Base-by-base conservation (phyloP, 1,140 invertebrate species). In the Drosophila hydei region DNA sequence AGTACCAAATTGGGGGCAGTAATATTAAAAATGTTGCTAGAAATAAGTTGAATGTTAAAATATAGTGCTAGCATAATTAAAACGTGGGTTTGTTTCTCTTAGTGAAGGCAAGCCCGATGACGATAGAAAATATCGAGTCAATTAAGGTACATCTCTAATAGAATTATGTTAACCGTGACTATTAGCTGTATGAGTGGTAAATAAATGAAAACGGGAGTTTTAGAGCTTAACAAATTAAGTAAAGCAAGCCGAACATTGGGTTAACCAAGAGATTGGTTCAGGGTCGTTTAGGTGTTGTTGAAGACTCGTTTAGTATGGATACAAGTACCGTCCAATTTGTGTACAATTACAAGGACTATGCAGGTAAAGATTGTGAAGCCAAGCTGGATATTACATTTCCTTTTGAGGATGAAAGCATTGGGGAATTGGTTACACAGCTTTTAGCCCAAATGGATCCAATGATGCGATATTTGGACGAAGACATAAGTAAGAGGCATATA, bases 391-490 rank as follows among this genome's bases (percentile, higher is more conserved):
- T 91, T 9, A 71, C 27, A n/a, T 76, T 93, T 47, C 92, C 92
- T 1, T 92, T 83, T 21, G 84, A 92, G 9, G 77, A 83, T 70
- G 80, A 92, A 14, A 58, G 67, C 33, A 40, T 92, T 5, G 89
- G 92, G 48, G 92, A 93, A 75, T 77, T 92, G 50, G 80, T 90
- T 4, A 91, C 92, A 60, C 84, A 91, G 64, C 55, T 93, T 4
- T 79, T 93, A 55, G 61, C 77, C 25, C 90, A 91, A 77, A 90
- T 92, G 89, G 89, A 92, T 75, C 85, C 92, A 6, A 90, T 78
- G 60, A 91, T 91, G 91, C 88, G 92, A 5, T 89, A 83, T 19
- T 69, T 92, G 36, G 92, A 92, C 75, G 80, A 88, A 50, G 92
- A 92, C 56, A 87, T 88, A 63, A 85, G 92, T 93, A 84, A 70